These are phyloP conservation scores for Acropternis orthonyx DNA, from an alignment of 2,797 vertebrate genomes.

Conservation along the genomic window DNA sequence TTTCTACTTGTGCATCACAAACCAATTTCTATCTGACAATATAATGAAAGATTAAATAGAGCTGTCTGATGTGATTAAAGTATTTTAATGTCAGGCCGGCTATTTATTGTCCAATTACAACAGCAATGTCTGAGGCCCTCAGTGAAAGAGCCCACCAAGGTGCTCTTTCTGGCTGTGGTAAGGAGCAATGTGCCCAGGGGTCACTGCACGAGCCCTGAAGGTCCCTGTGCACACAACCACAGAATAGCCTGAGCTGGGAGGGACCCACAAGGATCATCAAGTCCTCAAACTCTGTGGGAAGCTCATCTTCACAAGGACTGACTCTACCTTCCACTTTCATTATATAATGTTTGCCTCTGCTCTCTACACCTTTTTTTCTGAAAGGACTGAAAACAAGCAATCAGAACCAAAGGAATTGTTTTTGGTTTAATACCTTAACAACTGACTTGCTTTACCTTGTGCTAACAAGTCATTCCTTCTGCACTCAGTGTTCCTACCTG, in stretches of 20 bases:
- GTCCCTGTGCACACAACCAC: not conserved
- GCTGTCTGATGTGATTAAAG: not conserved
- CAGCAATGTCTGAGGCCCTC: not conserved
- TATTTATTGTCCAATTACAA: not conserved
- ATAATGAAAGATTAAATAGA: not conserved
- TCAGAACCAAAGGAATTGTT: not conserved
- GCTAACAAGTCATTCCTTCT: constrained; percentile 14
- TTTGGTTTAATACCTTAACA: constrained; percentile 1
- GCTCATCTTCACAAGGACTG: not conserved
- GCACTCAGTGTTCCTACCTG: not conserved
- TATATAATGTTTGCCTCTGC: not conserved
- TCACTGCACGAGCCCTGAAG: not conserved
- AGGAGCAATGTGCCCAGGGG: not conserved
- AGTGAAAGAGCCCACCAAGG: not conserved
- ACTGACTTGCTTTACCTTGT: not conserved
- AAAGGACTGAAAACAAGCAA: not conserved
- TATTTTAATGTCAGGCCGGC: not conserved
- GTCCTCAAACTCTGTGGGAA: not conserved
- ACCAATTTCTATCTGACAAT: not conserved
- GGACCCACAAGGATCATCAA: not conserved
- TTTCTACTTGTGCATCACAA: not conserved
- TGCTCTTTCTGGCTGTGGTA: not conserved
- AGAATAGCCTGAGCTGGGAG: not conserved
- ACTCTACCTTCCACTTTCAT: not conserved
- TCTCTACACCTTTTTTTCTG: not conserved